Percentiles rank a stretch among this genome's conserved stretches.
Evolutionary conservation across 2,113 vertebrate species (phyloP).

Genomic region (Laticauda laticaudata): DNA sequence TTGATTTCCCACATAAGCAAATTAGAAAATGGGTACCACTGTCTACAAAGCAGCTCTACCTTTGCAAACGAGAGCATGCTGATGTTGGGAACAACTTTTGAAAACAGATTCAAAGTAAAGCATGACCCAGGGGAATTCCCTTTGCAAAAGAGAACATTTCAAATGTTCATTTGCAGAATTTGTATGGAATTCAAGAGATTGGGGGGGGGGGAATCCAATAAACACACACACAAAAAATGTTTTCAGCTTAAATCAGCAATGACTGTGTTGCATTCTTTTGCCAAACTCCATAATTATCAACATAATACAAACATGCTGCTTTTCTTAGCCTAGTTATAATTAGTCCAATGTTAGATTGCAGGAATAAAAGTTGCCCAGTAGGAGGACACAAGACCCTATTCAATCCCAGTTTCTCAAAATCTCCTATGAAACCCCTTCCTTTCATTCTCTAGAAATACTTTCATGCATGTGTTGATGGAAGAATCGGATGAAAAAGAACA

Average conservation of each 20-base stretch:
- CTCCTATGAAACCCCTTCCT: not conserved
- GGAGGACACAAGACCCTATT: not conserved
- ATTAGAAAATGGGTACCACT: slow-evolving; percentile 37
- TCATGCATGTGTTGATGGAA: not conserved
- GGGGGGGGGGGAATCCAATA: not conserved
- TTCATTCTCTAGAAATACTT: not conserved
- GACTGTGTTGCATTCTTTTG: slow-evolving; percentile 23
- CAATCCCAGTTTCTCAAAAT: not conserved
- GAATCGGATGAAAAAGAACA: not conserved
- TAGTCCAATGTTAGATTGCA: not conserved
- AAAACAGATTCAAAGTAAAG: slow-evolving; percentile 27
- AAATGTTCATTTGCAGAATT: slow-evolving; percentile 37
- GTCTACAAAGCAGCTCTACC: slow-evolving; percentile 24
- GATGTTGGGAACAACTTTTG: not conserved
- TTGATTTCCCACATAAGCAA: slow-evolving; percentile 41
- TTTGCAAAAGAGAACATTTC: slow-evolving; percentile 46
- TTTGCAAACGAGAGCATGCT: slow-evolving; percentile 29
- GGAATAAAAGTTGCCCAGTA: not conserved
- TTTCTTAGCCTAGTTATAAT: not conserved
- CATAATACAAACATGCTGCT: not conserved
- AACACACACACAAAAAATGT: slow-evolving; percentile 32
- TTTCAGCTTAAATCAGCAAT: slow-evolving; percentile 21
- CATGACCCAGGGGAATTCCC: not conserved
- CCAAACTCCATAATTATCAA: not conserved
- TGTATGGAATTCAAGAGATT: slow-evolving; percentile 12